Evolutionary conservation across 2,797 vertebrate species (phyloP), one percentile per base, ranked within the genome.

Genomic region (Schizothorax lantsangensis): DNA sequence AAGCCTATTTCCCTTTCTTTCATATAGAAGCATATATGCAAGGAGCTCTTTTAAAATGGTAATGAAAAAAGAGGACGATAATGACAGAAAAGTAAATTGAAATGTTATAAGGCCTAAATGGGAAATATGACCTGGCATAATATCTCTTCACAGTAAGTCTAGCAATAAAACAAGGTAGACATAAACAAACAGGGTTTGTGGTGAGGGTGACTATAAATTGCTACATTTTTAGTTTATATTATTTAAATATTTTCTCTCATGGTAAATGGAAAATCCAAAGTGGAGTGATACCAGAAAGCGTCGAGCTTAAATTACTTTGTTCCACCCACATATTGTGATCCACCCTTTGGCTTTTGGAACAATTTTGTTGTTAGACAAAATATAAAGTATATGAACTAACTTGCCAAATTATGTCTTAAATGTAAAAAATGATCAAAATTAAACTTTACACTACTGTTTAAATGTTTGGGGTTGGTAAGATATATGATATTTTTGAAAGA

Each of bases 81-180:
- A 64, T 47, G 17, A 84, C 5, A 23, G 14, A 47, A 36, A 64
- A 69, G 7, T 45, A 23, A 62, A 45, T 21, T 36, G 21, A 49
- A 84, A 84, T 75, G 19, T 64, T 84, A 36, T 47, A 40, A 62
- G 71, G 54, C n/a, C 23, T 45, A 11, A 43, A 49, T 38, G 36
- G 21, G 19, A 38, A n/a, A 36, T 57, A 38, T 38, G 23, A 40
- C 4, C 23, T 40, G 54, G 9, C 52, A 78, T 36, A n/a, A 62
- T 45, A 74, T 74, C 43, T 74, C 11, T 74, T 84, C 71, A 74
- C 38, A 19, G 57, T 83, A 59, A 73, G 38, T 47, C 5, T 64
- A 64, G 57, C 26, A 30, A 38, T 33, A 38, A 33, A 36, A 17
- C 19, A 36, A 84, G 40, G 38, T 30, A 26, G 40, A 84, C 45